Evolutionary conservation across 2,888 invertebrate genomes (phyloP).

Genomic region (Scaptomyza caliginosa): DNA sequence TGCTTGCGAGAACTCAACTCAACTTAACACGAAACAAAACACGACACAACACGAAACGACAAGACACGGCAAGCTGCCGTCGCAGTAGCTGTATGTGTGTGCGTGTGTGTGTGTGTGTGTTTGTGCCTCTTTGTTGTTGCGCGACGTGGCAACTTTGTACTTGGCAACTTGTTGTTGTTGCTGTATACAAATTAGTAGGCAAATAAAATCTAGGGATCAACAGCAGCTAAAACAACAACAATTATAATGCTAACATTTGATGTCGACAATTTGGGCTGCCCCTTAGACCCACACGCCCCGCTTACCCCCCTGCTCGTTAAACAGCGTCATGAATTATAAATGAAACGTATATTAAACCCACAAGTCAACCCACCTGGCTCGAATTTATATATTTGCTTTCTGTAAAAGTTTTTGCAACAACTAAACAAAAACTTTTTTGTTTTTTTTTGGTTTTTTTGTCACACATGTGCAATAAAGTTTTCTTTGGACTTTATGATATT

Average conservation of each 20-base stretch:
- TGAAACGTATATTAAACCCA: background rate
- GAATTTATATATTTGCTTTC: no score
- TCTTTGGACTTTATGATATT: no score
- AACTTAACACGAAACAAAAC: slow-evolving; percentile 37
- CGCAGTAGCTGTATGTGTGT: background rate
- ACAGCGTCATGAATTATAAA: slow-evolving; percentile 12
- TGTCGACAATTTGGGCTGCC: no score
- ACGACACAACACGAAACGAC: slow-evolving; percentile 24
- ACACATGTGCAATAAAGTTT: no score
- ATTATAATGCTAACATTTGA: slow-evolving; percentile 16
- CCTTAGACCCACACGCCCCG: background rate
- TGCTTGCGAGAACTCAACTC: slow-evolving; percentile 38
- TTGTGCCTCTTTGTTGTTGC: slow-evolving; percentile 20
- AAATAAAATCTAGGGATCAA: slow-evolving; percentile 57
- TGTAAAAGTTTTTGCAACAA: background rate
- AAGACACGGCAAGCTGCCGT: slow-evolving; percentile 13
- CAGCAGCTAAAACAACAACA: slow-evolving; percentile 21
- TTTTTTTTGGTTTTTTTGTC: background rate
- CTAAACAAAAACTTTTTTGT: background rate
- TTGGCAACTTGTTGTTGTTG: slow-evolving; percentile 34
- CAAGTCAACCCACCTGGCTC: background rate
- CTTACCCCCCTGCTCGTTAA: slow-evolving; percentile 26
- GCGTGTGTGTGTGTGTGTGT: slow-evolving; percentile 3
- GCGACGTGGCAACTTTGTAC: slow-evolving; percentile 22
- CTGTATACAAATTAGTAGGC: slow-evolving; percentile 56